A percentile compares a stretch with the other conserved stretches of the same genome.
Conservation (phyloP, 2,888 invertebrate genomes). For the Morpho achilles region DNA sequence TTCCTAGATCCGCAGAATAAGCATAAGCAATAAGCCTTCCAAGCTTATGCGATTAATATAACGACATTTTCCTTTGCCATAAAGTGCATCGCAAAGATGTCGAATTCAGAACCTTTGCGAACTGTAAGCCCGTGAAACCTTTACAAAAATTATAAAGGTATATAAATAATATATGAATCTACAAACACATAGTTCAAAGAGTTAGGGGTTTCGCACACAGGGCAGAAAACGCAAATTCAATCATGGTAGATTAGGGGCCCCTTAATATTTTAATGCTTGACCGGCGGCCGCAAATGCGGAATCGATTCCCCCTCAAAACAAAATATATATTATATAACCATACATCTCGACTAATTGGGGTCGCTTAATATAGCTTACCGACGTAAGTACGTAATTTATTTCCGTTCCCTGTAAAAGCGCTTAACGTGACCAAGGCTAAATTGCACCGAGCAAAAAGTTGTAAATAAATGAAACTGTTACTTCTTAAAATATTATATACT, state of each 20-base stretch:
- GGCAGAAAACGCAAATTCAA: constrained; percentile 72
- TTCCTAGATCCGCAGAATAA: too few species aligned
- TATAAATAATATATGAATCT: too few species aligned
- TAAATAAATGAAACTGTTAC: constrained; percentile 18
- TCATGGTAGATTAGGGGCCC: constrained; percentile 73
- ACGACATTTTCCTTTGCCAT: too few species aligned
- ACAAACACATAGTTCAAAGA: constrained; percentile 34
- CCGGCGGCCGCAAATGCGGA: constrained; percentile 67
- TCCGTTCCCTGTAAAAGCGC: constrained; percentile 53
- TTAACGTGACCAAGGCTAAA: constrained; percentile 27
- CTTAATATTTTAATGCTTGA: constrained; percentile 78
- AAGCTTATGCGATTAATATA: too few species aligned
- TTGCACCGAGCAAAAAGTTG: constrained; percentile 23
- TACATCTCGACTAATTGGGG: constrained; percentile 76
- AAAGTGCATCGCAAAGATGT: too few species aligned
- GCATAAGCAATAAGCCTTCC: too few species aligned
- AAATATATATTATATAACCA: constrained; percentile 63
- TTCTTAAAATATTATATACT: constrained; percentile 12
- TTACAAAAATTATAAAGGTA: too few species aligned
- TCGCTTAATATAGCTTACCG: constrained; percentile 77
- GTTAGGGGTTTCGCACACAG: constrained; percentile 43
- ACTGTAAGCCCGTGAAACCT: too few species aligned
- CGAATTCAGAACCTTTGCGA: too few species aligned
- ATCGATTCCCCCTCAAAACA: constrained; percentile 65
- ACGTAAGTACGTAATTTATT: constrained; percentile 77